Evolutionary conservation across 92 coral and sea anemone species (phyloP).

Genomic region (Blastomussa wellsi): DNA sequence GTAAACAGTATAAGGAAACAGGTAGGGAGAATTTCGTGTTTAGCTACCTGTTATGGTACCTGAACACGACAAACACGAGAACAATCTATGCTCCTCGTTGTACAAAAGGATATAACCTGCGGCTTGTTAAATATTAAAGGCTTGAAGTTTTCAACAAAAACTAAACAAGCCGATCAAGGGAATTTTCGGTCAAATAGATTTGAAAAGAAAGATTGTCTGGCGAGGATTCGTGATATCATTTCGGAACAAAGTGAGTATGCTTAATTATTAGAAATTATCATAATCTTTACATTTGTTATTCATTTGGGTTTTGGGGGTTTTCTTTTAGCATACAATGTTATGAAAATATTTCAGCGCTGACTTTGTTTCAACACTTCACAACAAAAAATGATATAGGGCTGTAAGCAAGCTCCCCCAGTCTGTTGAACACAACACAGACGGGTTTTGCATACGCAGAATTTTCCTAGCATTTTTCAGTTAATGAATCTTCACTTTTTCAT

Average conservation of each 20-base stretch:
- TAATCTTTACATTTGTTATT: background rate
- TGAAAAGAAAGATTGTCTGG: background rate
- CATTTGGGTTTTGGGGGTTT: background rate
- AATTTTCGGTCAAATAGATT: background rate
- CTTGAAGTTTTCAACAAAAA: background rate
- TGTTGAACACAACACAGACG: background rate
- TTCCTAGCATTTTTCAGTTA: background rate
- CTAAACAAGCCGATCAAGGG: background rate
- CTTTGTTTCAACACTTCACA: background rate
- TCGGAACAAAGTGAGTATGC: slow-evolving; percentile 27
- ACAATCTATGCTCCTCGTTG: background rate
- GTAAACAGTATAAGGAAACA: background rate
- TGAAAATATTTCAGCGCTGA: background rate
- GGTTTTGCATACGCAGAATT: background rate
- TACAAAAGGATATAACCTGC: background rate
- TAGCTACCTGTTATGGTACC: slow-evolving; percentile 39
- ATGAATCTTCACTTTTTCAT: background rate
- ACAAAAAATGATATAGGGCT: background rate
- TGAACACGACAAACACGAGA: slow-evolving; percentile 12
- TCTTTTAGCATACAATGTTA: background rate
- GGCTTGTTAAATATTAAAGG: slow-evolving; percentile 24
- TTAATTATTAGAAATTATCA: background rate
- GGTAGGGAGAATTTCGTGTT: slow-evolving; percentile 3
- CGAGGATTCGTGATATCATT: background rate
- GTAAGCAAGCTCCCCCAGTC: background rate